phyloP scores from a whole-genome alignment of 2,797 vertebrate species.

The Oceanodroma leucorhoa region DNA sequence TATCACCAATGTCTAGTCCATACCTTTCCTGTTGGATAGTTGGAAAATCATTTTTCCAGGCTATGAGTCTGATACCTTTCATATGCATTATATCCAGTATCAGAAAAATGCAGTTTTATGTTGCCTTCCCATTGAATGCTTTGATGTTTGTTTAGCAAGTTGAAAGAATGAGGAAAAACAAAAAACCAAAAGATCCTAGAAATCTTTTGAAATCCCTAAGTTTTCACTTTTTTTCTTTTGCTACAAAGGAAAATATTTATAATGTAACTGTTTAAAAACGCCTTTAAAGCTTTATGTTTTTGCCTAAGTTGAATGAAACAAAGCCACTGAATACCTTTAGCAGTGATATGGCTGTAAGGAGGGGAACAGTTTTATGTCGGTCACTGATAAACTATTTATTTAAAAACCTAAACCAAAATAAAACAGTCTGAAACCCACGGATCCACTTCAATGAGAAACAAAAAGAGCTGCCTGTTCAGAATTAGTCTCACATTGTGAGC shows the following conservation, averaged over 20 bases:
- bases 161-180: background rate
- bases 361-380: background rate
- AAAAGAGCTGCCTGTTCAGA: background rate
- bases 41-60: background rate
- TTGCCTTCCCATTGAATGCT: background rate
- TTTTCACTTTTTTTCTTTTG: background rate
- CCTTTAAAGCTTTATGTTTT: background rate
- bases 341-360: background rate
- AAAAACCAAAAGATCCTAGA: background rate
- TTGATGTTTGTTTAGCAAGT: background rate
- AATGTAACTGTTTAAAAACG: background rate
- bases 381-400: background rate
- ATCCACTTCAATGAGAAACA: background rate
- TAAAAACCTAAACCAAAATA: background rate
- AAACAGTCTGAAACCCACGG: background rate
- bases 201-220: background rate
- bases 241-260: background rate
- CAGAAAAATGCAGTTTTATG: background rate
- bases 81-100: background rate
- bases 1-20: rapidly evolving
- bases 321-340: background rate
- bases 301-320: background rate
- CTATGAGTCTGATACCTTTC: background rate
- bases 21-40: background rate
- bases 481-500: background rate